phyloP scores from a whole-genome alignment of 2,888 invertebrate species.

The Lasioglossum leucozonium region DNA sequence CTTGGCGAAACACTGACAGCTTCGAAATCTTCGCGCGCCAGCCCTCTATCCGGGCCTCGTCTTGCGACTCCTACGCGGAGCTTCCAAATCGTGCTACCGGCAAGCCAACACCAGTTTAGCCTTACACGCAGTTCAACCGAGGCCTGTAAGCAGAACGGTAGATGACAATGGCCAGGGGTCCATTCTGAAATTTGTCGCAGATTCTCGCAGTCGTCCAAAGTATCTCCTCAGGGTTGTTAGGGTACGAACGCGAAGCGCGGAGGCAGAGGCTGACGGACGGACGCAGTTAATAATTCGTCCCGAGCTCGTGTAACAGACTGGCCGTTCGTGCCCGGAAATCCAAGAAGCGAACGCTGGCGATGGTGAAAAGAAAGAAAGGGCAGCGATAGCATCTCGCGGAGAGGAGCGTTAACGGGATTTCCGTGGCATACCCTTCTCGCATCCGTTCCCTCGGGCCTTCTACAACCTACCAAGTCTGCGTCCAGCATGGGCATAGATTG shows the following conservation, averaged over 20 bases:
- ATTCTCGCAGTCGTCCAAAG: conserved; percentile 1
- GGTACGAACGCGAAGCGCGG: conserved; percentile 35
- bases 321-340: conserved; percentile 72
- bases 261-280: conserved; percentile 57
- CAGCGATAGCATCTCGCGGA: conserved; percentile 73
- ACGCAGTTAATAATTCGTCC: conserved; percentile 70
- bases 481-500: conserved; percentile 12
- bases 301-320: conserved; percentile 62
- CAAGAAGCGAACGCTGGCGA: conserved; percentile 68
- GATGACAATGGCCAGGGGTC: no score
- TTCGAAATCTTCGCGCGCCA: not conserved
- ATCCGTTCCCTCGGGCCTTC: conserved; percentile 10
- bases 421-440: conserved; percentile 38
- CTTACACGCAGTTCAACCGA: no score
- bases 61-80: not conserved
- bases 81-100: not conserved
- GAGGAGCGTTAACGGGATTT: conserved; percentile 74
- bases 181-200: not conserved
- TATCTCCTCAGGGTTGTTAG: conserved; percentile 43
- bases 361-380: conserved; percentile 60
- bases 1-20: not conserved
- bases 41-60: not conserved
- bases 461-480: conserved; percentile 30
- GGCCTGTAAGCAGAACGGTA: not conserved
- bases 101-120: no score